Evolutionary conservation across 1,140 invertebrate species (phyloP).

Genomic region (Lordiphosa collinella): DNA sequence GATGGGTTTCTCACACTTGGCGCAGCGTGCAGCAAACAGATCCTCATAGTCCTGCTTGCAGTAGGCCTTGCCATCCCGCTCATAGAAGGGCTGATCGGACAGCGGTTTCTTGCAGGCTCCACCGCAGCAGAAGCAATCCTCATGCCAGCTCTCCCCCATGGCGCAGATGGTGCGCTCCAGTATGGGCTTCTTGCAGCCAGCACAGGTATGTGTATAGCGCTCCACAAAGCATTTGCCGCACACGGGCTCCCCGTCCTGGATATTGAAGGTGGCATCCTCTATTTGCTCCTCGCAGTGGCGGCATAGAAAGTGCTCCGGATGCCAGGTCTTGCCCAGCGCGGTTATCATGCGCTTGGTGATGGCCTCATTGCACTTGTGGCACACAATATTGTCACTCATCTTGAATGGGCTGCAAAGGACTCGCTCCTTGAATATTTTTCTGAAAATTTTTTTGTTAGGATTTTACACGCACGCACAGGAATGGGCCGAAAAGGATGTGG

Average conservation of each 20-base stretch:
- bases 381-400: slow-evolving; percentile 47
- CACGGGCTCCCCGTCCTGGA: slow-evolving; percentile 85
- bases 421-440: background rate
- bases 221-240: slow-evolving; percentile 87
- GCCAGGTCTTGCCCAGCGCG: slow-evolving; percentile 98
- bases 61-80: slow-evolving; percentile 85
- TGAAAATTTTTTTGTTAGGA: background rate
- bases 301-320: slow-evolving; percentile 99
- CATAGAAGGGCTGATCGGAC: slow-evolving; percentile 85
- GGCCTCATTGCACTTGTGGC: slow-evolving; percentile 70
- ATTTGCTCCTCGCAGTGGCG: slow-evolving; percentile 83
- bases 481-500: slow-evolving; percentile 10
- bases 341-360: slow-evolving; percentile 81
- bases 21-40: slow-evolving; percentile 89
- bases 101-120: slow-evolving; percentile 86
- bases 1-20: slow-evolving; percentile 87
- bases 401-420: background rate
- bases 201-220: slow-evolving; percentile 86
- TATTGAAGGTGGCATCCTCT: slow-evolving; percentile 84
- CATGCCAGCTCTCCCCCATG: slow-evolving; percentile 90
- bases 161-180: slow-evolving; percentile 85
- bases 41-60: slow-evolving; percentile 87
- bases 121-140: slow-evolving; percentile 91
- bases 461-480: background rate
- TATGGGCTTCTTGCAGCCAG: slow-evolving; percentile 86